phyloP scores from a whole-genome alignment of 2,113 vertebrate species.

The Chlamydotis undulata region DNA sequence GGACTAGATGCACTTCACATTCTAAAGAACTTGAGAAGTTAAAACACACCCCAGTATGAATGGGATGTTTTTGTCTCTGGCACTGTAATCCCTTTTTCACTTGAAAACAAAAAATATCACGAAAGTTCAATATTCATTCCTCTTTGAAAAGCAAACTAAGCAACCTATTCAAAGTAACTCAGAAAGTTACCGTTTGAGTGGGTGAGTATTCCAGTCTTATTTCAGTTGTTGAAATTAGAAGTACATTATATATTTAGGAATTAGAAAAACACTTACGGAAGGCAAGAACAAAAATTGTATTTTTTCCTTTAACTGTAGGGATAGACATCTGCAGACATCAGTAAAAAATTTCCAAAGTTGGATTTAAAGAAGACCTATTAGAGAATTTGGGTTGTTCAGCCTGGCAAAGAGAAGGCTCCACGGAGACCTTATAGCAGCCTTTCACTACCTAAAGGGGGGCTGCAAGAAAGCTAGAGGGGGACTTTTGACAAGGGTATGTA shows the following conservation, averaged over 20 bases:
- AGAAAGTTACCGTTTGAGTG: not conserved
- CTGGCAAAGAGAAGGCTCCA: too few relatives aligned
- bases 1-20: not conserved
- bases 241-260: not conserved
- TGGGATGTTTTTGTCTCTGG: conserved; percentile 1
- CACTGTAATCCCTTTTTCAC: not conserved
- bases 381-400: not conserved
- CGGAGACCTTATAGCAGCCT: too few relatives aligned
- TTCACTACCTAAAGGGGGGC: too few relatives aligned
- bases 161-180: not conserved
- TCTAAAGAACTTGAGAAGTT: not conserved
- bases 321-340: not conserved
- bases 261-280: not conserved
- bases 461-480: too few relatives aligned
- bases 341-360: not conserved
- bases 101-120: conserved; percentile 28
- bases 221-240: not conserved
- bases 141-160: conserved; percentile 17
- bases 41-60: not conserved
- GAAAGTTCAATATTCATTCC: conserved; percentile 20
- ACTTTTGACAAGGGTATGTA: too few relatives aligned
- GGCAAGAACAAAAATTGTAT: not conserved
- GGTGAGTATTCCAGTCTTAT: not conserved
- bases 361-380: not conserved
- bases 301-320: not conserved